phyloP scores from a whole-genome alignment of 2,113 vertebrate species.

The Bujurquina vittata region DNA sequence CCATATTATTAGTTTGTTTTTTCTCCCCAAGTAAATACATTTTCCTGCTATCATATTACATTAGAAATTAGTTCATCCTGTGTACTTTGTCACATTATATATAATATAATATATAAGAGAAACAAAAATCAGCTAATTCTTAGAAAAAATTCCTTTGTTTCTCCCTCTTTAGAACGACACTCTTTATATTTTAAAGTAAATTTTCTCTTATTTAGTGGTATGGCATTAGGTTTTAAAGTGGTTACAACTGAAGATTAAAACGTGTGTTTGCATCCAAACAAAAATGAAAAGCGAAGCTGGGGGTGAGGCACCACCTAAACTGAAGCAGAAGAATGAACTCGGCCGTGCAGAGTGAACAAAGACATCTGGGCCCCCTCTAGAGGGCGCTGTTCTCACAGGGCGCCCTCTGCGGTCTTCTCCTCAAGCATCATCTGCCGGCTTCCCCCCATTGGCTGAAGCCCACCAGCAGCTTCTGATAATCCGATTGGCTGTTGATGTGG shows the following conservation, averaged over 20 bases:
- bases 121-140: too few species aligned
- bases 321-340: not conserved
- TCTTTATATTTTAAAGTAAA: too few species aligned
- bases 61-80: too few species aligned
- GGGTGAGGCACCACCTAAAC: not conserved
- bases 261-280: not conserved
- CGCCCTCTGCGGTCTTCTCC: constrained; percentile 59
- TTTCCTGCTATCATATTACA: too few species aligned
- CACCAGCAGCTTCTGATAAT: constrained; percentile 39
- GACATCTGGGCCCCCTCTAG: constrained; percentile 53
- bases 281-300: not conserved
- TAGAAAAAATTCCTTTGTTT: too few species aligned
- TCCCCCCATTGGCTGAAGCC: constrained; percentile 54
- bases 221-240: not conserved
- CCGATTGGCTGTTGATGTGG: constrained; percentile 79
- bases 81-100: too few species aligned
- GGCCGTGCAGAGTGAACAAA: constrained; percentile 7
- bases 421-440: constrained; percentile 28
- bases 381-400: constrained; percentile 22
- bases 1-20: too few species aligned
- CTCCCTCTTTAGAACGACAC: not conserved
- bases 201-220: not conserved
- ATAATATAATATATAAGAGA: too few species aligned
- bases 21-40: too few species aligned
- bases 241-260: not conserved